Evolutionary conservation across 2,113 vertebrate genomes (phyloP), one percentile per base, ranked within the genome.

Genomic region (Arvicanthis niloticus): DNA sequence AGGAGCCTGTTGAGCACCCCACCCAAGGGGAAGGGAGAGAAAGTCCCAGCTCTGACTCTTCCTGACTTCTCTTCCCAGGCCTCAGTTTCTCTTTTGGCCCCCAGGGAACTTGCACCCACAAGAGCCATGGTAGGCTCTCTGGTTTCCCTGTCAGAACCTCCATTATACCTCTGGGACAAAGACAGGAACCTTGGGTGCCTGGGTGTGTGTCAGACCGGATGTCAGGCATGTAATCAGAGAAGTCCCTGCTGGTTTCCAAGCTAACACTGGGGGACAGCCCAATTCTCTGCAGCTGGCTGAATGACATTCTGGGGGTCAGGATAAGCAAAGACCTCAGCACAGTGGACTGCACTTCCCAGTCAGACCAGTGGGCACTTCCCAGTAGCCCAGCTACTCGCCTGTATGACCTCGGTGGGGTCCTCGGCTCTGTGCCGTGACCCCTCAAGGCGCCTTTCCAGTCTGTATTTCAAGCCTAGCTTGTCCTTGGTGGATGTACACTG

Each of bases 71-170:
- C 40, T 56, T 45, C 11, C 45, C 7, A 2, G 22, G 45, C 15
- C 76, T 97, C 91, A 7, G 51, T 86, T 81, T 95, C 78, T 94
- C 77, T 58, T 26, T 80, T 88, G 40, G 80, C 89, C 75, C 40
- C 37, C 16, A 17, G 1, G 5, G 53, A 17, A 56, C 45, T 86
- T 65, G 6, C 0, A 0, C 0, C 2, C 13, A 29, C 1, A 1
- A 24, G 40, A 45, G 58, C 58, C 85, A 9, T 60, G 1, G 8
- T 0, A 0, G 19, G 40, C 16, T 78, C 78, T 91, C 88, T 6
- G 45, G 15, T 87, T 75, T 40, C 67, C 3, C 0, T 12, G 34
- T 45, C 48, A 1, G 1, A 45, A 1, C 2, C 34, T 7, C 60
- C 60, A 5, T 40, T 73, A 72, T 82, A 37, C n/a, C n/a, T 37